phyloP scores from a whole-genome alignment of 2,888 invertebrate species.

The Rotaria socialis region DNA sequence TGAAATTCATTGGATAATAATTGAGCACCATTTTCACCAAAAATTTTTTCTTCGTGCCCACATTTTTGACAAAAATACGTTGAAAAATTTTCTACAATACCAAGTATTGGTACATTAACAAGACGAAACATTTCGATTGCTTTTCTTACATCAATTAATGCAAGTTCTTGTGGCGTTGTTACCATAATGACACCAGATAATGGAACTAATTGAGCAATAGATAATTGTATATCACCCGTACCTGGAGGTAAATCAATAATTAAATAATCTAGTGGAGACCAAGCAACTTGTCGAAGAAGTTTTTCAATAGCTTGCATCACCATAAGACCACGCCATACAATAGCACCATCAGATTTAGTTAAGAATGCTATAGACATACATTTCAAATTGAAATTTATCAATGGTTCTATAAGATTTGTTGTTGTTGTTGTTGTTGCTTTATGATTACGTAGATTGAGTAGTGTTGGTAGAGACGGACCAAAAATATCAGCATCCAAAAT shows the following conservation, averaged over 20 bases:
- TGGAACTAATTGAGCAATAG: slow-evolving; percentile 80
- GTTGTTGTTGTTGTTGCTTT: slow-evolving; percentile 29
- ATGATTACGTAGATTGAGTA: slow-evolving; percentile 82
- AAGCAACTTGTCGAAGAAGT: slow-evolving; percentile 70
- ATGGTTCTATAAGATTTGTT: slow-evolving; percentile 75
- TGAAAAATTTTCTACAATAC: slow-evolving; percentile 87
- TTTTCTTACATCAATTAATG: slow-evolving; percentile 76
- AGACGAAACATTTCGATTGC: slow-evolving; percentile 83
- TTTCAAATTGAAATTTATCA: slow-evolving; percentile 84
- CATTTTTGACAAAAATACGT: slow-evolving; percentile 74
- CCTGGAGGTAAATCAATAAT: slow-evolving; percentile 92
- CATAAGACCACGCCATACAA: slow-evolving; percentile 91
- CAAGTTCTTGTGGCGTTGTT: slow-evolving; percentile 83
- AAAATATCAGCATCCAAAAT: slow-evolving; percentile 88
- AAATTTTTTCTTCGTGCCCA: slow-evolving; percentile 69
- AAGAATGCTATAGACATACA: slow-evolving; percentile 93
- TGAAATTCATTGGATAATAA: slow-evolving; percentile 64
- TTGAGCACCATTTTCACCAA: slow-evolving; percentile 66
- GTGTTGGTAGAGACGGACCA: slow-evolving; percentile 83
- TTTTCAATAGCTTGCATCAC: slow-evolving; percentile 89
- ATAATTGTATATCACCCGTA: slow-evolving; percentile 88
- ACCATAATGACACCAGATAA: slow-evolving; percentile 76
- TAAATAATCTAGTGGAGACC: slow-evolving; percentile 80
- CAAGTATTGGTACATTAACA: slow-evolving; percentile 67
- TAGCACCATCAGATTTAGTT: slow-evolving; percentile 75